A percentile compares a stretch with the other conserved stretches of the same genome.
phyloP scores from a whole-genome alignment of 1,140 invertebrate species.

The Marisa cornuarietis region DNA sequence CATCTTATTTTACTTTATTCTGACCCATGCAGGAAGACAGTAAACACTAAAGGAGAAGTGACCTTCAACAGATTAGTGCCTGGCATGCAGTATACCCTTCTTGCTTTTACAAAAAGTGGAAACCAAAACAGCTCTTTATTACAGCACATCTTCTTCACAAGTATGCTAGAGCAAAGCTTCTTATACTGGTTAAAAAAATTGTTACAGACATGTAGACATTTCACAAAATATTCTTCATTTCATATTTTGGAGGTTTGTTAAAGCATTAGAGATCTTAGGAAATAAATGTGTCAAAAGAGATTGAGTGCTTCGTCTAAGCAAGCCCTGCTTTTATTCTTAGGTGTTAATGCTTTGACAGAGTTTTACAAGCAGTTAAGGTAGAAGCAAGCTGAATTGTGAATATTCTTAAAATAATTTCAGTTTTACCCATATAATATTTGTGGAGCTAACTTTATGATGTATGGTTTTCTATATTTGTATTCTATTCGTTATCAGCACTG shows the following conservation, averaged over 20 bases:
- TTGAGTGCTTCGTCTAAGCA: no score
- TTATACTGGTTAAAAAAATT: not conserved
- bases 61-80: conserved; percentile 17
- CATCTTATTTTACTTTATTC: no score
- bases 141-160: conserved; percentile 13
- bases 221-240: not conserved
- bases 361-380: not conserved
- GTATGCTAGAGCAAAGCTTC: conserved; percentile 11
- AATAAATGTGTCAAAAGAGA: no score
- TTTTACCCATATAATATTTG: no score
- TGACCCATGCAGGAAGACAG: conserved; percentile 4
- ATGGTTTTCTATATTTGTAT: no score
- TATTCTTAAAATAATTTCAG: no score
- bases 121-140: conserved; percentile 18
- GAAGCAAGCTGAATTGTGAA: no score
- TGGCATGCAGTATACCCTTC: conserved; percentile 23
- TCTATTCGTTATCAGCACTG: no score
- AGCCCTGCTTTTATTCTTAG: not conserved
- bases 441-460: no score
- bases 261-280: not conserved
- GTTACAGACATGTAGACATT: not conserved
- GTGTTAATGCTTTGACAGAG: not conserved
- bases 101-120: conserved; percentile 25
- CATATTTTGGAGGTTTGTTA: not conserved
- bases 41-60: conserved; percentile 6